Base-by-base conservation (phyloP, 2,888 invertebrate species). In the Mythimna impura region DNA sequence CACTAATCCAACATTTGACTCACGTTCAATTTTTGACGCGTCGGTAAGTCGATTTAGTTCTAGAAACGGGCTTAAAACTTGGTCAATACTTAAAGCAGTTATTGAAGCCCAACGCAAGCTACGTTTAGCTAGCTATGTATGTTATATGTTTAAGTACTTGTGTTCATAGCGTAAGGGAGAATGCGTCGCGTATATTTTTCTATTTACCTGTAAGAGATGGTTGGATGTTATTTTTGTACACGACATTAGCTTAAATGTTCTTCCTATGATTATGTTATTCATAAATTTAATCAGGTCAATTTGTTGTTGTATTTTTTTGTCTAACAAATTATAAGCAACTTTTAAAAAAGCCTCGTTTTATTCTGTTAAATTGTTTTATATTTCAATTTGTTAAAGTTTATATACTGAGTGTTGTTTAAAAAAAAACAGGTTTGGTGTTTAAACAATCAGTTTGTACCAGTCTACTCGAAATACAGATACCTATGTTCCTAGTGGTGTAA, bases 201-300 rank as follows among this genome's bases (percentile, higher is more conserved):
- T 86, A 84, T 72, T 54, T 86, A 87, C 81, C 58, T 67, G 10
- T 86, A 87, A 82, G 76, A 74, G 63, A 76, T 58, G 70, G 69
- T 6, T 47, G 47, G 47, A 47, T 2, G 64, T 83, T 87, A 88
- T 87, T 88, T 87, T 88, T 87, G 67, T 87, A 87, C 66, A 70
- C 61, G 61, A 47, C 55, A n/a, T 68, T 61, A 17, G 10, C 30
- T 43, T 30, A 30, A 7, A 63, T 52, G 34, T n/a, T 0, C 50
- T 64, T 40, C 20, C 7, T 43, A 30, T 47, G 20, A 47, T 58
- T 71, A 55, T 57, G 22, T 63, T 71, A 36, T 52, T 34, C 43
- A 43, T 58, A 34, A 55, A 30, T 40, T n/a, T 9, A 55, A 47
- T 77, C 30, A 47, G 12, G 20, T 43, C 67, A 70, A 62, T 50